Percentiles rank a stretch among this genome's conserved stretches.
Conservation (phyloP, 2,888 invertebrate species). For the Pristionchus arcanus region DNA sequence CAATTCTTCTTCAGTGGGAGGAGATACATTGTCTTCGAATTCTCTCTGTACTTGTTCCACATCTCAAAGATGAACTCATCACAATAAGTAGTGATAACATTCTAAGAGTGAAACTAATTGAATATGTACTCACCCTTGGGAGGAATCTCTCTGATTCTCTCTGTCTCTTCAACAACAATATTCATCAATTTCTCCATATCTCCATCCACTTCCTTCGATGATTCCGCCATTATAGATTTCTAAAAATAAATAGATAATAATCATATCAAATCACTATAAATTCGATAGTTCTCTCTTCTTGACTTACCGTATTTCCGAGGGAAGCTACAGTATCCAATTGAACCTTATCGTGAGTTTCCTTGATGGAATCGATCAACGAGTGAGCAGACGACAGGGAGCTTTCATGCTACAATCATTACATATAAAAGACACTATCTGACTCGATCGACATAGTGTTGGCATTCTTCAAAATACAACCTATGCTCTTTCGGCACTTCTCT, state of each 20-base stretch:
- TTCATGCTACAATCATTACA: not conserved
- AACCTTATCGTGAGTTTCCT: not conserved
- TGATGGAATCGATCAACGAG: not conserved
- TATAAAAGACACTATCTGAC: too few species aligned
- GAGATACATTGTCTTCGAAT: not conserved
- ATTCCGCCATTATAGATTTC: not conserved
- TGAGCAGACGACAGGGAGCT: not conserved
- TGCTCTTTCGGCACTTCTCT: too few species aligned
- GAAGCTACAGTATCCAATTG: not conserved
- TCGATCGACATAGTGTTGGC: too few species aligned
- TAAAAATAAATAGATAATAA: not conserved
- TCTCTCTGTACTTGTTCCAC: not conserved
- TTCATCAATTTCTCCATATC: not conserved
- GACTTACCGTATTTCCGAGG: not conserved
- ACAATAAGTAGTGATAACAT: not conserved
- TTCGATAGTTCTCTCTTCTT: not conserved
- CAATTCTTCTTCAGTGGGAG: slow-evolving; percentile 38
- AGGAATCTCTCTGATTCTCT: slow-evolving; percentile 23
- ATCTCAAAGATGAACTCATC: not conserved
- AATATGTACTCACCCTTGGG: slow-evolving; percentile 27
- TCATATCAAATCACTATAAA: too few species aligned
- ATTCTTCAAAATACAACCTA: too few species aligned
- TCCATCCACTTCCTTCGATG: not conserved
- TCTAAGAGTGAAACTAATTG: not conserved
- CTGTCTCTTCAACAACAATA: not conserved